Evolutionary conservation across 2,113 vertebrate genomes (phyloP), one percentile per base, ranked within the genome.

Genomic region (Callorhinus ursinus): DNA sequence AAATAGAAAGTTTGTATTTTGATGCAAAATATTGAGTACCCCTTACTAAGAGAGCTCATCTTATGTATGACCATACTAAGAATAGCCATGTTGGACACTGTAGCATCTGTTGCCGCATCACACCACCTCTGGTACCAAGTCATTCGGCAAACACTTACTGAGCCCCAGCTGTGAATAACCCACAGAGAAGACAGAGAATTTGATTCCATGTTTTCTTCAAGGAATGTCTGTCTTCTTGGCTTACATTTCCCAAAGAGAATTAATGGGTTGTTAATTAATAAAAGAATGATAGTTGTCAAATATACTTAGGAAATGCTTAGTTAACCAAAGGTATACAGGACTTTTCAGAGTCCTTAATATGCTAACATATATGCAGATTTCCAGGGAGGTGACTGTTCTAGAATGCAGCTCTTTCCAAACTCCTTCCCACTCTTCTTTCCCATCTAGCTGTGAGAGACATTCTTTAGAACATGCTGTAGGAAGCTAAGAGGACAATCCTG

Each of bases 1-100:
- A 91, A 95, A 91, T 19, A 65, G 33, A 88, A 85, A 93, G 22
- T 76, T 55, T 83, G 14, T 95, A 59, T 96, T 88, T 95, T 96
- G 51, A 53, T 81, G 26, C 16, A 84, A 93, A 95, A 77, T 92
- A 55, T 12, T 97, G 76, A 90, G 26, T 92, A 4, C 7, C 87
- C 7, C 8, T 86, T 96, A 51, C 36, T 93, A 87, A 86, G 81
- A 95, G 55, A 90, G 80, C 33, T 63, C 71, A 67, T 5, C n/a
- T 92, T 69, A 31, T 31, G 15, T 93, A 1, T 90, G 24, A 39
- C 31, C 21, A 21, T 77, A 55, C 15, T 67, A 21, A 69, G 67
- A 92, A 86, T 1, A 83, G 51, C 33, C 63, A 15, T 36, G 67
- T 24, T 86, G 33, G 57, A 61, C 55, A 63, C 9, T 16, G 19